Percentiles rank a stretch among this genome's conserved stretches.
Conservation (phyloP, 2,797 vertebrate genomes). For the Amblyraja radiata region DNA sequence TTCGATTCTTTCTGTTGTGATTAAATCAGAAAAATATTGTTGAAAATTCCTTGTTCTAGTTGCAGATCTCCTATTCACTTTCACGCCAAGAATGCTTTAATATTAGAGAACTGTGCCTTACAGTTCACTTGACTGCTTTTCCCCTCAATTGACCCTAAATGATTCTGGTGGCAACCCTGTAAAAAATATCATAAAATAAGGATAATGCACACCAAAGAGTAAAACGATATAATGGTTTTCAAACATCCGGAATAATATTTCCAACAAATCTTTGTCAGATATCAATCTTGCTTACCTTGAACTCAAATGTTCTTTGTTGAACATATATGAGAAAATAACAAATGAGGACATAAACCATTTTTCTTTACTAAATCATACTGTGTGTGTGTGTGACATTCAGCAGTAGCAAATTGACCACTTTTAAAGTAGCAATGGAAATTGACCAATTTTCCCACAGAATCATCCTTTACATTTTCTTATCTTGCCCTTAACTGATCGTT, state of each 20-base stretch:
- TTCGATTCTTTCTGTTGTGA: background rate
- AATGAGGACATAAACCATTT: background rate
- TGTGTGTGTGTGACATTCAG: background rate
- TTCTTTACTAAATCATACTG: slow-evolving; percentile 5
- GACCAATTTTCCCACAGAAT: slow-evolving; percentile 32
- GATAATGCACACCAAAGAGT: background rate
- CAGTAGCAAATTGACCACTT: slow-evolving; percentile 34
- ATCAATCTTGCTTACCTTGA: slow-evolving; percentile 5
- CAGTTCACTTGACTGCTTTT: background rate
- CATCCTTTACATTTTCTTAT: slow-evolving; percentile 18
- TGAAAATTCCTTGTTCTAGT: too few relatives aligned
- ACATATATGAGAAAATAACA: slow-evolving; percentile 16
- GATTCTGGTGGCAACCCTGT: background rate
- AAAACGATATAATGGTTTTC: slow-evolving; percentile 4
- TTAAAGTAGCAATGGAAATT: slow-evolving; percentile 19
- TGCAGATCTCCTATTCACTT: background rate
- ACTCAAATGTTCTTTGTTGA: background rate
- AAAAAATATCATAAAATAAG: slow-evolving; percentile 13
- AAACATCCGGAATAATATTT: background rate
- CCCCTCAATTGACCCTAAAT: background rate
- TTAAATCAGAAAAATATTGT: background rate
- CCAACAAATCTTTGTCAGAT: background rate
- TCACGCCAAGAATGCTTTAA: background rate
- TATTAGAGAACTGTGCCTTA: background rate
- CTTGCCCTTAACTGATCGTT: slow-evolving; percentile 6